Evolutionary conservation across 2,888 invertebrate species (phyloP), one percentile per base, ranked within the genome.

Genomic region (Brachyptera putata): DNA sequence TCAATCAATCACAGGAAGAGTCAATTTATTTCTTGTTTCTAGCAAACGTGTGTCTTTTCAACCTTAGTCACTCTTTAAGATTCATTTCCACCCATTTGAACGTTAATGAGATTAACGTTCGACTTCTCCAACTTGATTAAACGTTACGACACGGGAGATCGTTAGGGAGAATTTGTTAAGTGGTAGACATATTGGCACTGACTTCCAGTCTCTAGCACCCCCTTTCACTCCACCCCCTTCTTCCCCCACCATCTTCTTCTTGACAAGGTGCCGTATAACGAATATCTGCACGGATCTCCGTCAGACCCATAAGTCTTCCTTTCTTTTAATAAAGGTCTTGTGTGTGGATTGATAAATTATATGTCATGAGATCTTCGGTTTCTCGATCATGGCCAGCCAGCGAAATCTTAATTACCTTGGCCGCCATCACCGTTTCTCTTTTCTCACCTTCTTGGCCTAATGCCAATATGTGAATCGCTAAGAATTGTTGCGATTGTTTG

Each of bases 311-410:
- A 76, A 76, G 75, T 76, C 75, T 76, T 72, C 73, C 70, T 75
- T 76, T 76, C 75, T 77, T 77, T 77, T 76, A 77, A 77, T 77
- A 76, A 77, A 75, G 72, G 72, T 69, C 70, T 58, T 65, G 61
- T 63, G n/a, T n/a, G 66, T 67, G 73, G 72, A 76, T 76, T 76
- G 76, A 77, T 75, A 76, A 76, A 72, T 71, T 68, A 66, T 67
- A 66, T 69, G 69, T 67, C 68, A 53, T 37, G 36, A 21, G 34
- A 36, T 53, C 53, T 30, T 18, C 21, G 21, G 34, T 36, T 53
- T 53, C 36, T 53, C 53, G 53, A 53, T 53, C 53, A 53, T 53
- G 34, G 53, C 43, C 34, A 50, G 26, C 16, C 7, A 53, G 34
- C 14, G 21, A 34, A 36, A 53, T 56, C 56, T 60, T 61, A 61